Base-by-base conservation (phyloP, 2,888 invertebrate genomes). In the Chrysolina haemoptera region DNA sequence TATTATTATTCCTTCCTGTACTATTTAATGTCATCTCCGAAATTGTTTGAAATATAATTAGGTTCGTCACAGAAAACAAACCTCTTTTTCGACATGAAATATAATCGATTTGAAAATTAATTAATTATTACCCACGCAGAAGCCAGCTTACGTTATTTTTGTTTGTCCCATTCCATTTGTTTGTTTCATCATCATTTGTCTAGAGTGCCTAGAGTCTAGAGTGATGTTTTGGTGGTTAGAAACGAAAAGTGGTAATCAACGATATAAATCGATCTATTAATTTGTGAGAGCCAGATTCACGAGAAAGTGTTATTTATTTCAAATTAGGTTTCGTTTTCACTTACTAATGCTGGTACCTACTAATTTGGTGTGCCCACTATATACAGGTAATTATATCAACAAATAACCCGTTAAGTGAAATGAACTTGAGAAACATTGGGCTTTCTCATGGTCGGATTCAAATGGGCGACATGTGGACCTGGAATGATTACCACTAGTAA, bases 291-390 rank as follows among this genome's bases (percentile, higher is more conserved):
- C 18, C 53, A 20, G 53, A 53, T 53, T 53, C 6, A 20, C 16
- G 8, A 53, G 53, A 53, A 53, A 53, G 53, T 53, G 53, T 53
- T 18, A 53, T 53, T 53, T 18, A 53, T 53, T 53, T 2, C 10
- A 20, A 53, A 20, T 53, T 20, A 53, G 53, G 16, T 20, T 53
- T 53, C 20, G 53, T 18, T 53, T 53, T 53, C 53, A 53, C 53
- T 53, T 10, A 53, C 53, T 53, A 12, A 53, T 53, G 11, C 20
- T 11, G 20, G 53, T 53, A 53, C 53, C 11, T n/a, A 20, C 16
- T 11, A 53, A 53, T 53, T 53, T 18, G 20, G 53, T 20, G 10
- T 8, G 18, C 10, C 18, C 20, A 12, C 43, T 53, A n/a, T n/a
- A n/a, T n/a, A 14, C 53, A 16, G 11, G 53, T 20, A 53, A 53